Percentiles rank a stretch among this genome's conserved stretches.
Conservation (phyloP, 1,140 invertebrate genomes). For the Drosophila arawakana region DNA sequence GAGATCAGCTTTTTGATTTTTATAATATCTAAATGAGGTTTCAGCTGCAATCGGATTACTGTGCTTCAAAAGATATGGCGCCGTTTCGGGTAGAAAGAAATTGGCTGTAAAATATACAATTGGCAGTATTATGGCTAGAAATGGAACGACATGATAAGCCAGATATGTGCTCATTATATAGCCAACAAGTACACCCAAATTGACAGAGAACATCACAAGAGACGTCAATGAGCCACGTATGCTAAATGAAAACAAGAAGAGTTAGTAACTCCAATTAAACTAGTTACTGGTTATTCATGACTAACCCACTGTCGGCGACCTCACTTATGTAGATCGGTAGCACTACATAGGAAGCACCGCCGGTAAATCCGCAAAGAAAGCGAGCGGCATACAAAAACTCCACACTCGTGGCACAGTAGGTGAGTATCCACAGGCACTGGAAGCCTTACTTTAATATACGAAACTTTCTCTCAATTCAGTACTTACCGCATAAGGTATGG, state of each 20-base stretch:
- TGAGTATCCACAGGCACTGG: slow-evolving; percentile 75
- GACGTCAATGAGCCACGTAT: slow-evolving; percentile 92
- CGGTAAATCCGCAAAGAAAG: slow-evolving; percentile 83
- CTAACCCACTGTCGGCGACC: slow-evolving; percentile 75
- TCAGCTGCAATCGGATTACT: slow-evolving; percentile 88
- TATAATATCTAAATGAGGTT: slow-evolving; percentile 85
- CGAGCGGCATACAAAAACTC: slow-evolving; percentile 80
- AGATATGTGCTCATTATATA: slow-evolving; percentile 89
- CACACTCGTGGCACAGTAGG: slow-evolving; percentile 80
- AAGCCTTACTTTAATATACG: neutral
- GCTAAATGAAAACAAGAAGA: slow-evolving; percentile 68
- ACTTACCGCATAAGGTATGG: slow-evolving; percentile 81
- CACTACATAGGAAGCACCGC: slow-evolving; percentile 82
- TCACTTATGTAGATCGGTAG: slow-evolving; percentile 85
- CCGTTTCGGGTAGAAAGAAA: slow-evolving; percentile 92
- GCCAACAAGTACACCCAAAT: slow-evolving; percentile 91
- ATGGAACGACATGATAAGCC: slow-evolving; percentile 88
- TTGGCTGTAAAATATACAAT: slow-evolving; percentile 88
- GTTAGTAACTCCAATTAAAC: neutral
- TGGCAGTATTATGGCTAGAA: slow-evolving; percentile 88
- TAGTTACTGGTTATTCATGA: neutral
- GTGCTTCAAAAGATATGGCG: slow-evolving; percentile 88
- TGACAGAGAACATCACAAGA: slow-evolving; percentile 92
- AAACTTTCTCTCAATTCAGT: neutral
- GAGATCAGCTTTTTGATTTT: slow-evolving; percentile 37